These are phyloP conservation scores for Phaethornis superciliosus DNA, from an alignment of 2,113 vertebrate genomes.

Conservation along the genomic window DNA sequence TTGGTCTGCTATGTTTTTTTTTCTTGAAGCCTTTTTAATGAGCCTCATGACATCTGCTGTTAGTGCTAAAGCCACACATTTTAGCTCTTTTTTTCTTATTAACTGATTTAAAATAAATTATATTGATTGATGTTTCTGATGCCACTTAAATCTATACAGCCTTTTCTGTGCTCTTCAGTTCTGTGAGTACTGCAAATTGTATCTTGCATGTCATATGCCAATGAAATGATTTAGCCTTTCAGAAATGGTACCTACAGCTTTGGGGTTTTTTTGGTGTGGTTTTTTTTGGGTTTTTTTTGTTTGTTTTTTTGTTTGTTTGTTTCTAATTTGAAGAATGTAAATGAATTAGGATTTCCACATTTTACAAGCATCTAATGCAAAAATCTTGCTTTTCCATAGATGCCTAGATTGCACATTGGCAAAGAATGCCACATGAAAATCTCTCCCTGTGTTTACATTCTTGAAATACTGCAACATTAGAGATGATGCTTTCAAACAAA, in stretches of 20 bases:
- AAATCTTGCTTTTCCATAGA: slow-evolving; percentile 32
- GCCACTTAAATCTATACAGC: background rate
- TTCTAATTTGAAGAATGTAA: slow-evolving; percentile 25
- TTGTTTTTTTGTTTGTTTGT: background rate
- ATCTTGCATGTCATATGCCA: slow-evolving; percentile 31
- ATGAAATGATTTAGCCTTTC: background rate
- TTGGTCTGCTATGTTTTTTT: background rate
- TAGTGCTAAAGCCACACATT: background rate
- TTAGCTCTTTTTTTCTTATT: slow-evolving; percentile 23
- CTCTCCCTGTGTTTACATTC: background rate
- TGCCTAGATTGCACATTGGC: slow-evolving; percentile 35
- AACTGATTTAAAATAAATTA: slow-evolving; percentile 8
- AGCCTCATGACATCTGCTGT: background rate
- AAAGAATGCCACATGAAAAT: slow-evolving; percentile 33
- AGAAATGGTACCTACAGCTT: background rate
- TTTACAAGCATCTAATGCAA: slow-evolving; percentile 20
- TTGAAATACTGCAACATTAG: slow-evolving; percentile 44
- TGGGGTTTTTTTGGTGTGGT: background rate
- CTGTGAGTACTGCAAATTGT: slow-evolving; percentile 22
- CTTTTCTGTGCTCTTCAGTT: background rate
- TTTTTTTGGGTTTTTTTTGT: too few species aligned
- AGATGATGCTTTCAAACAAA: slow-evolving; percentile 11
- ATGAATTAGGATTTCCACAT: slow-evolving; percentile 23
- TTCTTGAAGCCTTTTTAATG: background rate
- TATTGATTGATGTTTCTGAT: background rate